Base-by-base conservation (phyloP, 2,888 invertebrate species). In the Acrocyrtus sp. region DNA sequence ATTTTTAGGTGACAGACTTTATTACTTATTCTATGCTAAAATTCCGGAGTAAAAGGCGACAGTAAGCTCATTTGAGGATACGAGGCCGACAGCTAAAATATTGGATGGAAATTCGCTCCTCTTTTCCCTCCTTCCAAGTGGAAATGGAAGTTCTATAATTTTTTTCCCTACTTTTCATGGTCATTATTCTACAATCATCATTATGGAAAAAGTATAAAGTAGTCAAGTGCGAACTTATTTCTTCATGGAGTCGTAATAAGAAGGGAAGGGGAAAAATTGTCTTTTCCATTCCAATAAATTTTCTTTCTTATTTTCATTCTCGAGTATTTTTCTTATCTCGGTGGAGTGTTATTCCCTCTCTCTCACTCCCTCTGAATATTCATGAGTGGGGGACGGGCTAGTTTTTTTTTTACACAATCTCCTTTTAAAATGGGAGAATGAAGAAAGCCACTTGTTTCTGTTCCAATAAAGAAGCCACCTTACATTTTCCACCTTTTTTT, bases 261-360 rank as follows among this genome's bases (percentile, higher is more conserved):
- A 51, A 41, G 60, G 51, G 72, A 72, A 72, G 65, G 72, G 65
- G 72, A 65, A 72, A 72, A 62, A 72, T 65, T 53, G 72, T 72
- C 65, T 65, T 72, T 63, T 58, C 58, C 72, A 65, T 65, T 72
- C 65, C 65, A 72, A 65, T 65, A 72, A 72, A 65, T 72, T 72
- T 69, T 62, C 53, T 24, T 65, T 63, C 53, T 72, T 65, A 63
- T 72, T 63, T 53, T 69, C 69, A 61, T 39, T 53, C 27, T n/a
- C 39, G 39, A 41, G 10, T 50, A 5, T 21, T 8, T 48, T 19
- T 27, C 3, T 27, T 51, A n/a, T n/a, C n/a, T n/a, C n/a, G n/a
- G n/a, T n/a, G n/a, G n/a, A n/a, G n/a, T n/a, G n/a, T n/a, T n/a
- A n/a, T n/a, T n/a, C 56, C 56, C 19, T 24, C 26, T n/a, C 50